Evolutionary conservation across 2,797 vertebrate genomes (phyloP).

Genomic region (Sylvia borin): DNA sequence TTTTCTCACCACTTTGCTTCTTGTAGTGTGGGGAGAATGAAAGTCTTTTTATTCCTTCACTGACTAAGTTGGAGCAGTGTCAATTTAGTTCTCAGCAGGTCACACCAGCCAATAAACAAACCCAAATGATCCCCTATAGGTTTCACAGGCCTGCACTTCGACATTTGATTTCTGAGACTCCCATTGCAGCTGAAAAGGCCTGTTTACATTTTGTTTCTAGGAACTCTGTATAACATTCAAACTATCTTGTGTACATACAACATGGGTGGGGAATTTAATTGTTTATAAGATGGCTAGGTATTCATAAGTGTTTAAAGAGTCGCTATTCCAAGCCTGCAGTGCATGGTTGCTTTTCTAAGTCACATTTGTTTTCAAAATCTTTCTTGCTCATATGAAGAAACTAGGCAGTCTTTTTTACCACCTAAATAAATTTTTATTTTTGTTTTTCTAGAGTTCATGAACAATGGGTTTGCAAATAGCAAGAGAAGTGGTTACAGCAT

Average conservation of each 20-base stretch:
- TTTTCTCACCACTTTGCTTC: neutral
- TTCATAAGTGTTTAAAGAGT: neutral
- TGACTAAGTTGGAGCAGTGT: neutral
- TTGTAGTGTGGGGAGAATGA: fast-evolving
- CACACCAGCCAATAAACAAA: neutral
- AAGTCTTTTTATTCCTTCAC: neutral
- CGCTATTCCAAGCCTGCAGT: neutral
- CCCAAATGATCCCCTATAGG: neutral
- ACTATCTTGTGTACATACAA: neutral
- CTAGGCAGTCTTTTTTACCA: neutral
- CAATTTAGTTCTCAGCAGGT: neutral
- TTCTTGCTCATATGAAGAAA: neutral
- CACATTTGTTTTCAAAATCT: neutral
- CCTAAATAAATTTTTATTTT: neutral
- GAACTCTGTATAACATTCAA: neutral
- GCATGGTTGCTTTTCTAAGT: neutral
- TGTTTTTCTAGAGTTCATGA: neutral
- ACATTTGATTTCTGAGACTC: neutral
- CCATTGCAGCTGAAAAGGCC: neutral
- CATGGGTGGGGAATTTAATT: neutral
- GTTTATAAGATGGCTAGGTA: neutral
- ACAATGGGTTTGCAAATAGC: conserved; percentile 8
- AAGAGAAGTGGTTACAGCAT: neutral
- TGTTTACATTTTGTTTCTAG: neutral
- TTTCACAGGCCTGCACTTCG: neutral